Conservation (phyloP, 2,888 invertebrate species). For the Augiades crinisus region DNA sequence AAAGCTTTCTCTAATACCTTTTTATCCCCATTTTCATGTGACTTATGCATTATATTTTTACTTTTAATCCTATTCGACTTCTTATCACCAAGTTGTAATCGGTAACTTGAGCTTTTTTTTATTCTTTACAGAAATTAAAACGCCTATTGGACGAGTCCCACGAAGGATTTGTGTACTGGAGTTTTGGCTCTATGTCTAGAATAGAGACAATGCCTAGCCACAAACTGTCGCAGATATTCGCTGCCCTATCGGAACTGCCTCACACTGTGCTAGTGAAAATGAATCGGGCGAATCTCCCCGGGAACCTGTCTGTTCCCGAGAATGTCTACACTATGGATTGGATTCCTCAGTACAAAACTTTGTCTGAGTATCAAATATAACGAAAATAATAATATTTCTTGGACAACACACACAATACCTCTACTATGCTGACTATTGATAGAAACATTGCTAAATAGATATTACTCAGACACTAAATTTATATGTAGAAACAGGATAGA, state of each 20-base stretch:
- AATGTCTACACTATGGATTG: constrained; percentile 75
- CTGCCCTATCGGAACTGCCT: constrained; percentile 72
- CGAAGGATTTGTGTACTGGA: constrained; percentile 81
- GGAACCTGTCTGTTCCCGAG: constrained; percentile 68
- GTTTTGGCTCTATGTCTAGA: constrained; percentile 81
- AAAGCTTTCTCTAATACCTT: no score
- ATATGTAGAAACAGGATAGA: no score
- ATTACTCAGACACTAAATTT: no score
- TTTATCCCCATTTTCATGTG: no score
- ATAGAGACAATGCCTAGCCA: constrained; percentile 76
- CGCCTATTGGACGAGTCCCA: constrained; percentile 62
- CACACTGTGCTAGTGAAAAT: constrained; percentile 81
- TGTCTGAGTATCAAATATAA: constrained; percentile 78
- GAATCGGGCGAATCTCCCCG: constrained; percentile 65
- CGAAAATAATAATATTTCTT: no score
- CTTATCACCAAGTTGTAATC: no score
- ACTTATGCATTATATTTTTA: no score
- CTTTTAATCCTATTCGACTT: no score
- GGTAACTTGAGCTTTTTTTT: not conserved
- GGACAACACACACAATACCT: no score
- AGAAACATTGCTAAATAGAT: no score
- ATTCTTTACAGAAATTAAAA: constrained; percentile 45
- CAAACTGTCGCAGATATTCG: constrained; percentile 68
- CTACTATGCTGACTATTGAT: no score
- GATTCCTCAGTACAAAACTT: constrained; percentile 79